These are phyloP conservation scores for Pocillopora meandrina DNA, from an alignment of 92 coral and sea anemone genomes.

Conservation along the genomic window DNA sequence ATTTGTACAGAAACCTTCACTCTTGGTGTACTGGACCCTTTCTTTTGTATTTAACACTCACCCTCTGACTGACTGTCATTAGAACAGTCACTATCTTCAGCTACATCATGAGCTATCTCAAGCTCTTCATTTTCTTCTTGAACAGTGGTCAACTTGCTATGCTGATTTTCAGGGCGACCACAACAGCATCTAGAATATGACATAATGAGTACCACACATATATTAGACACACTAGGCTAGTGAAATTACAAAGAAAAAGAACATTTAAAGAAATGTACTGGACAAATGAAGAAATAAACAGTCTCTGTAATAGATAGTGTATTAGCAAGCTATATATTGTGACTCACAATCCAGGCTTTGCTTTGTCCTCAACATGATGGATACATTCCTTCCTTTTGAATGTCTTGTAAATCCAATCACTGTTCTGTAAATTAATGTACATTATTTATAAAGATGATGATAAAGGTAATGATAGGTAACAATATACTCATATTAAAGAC, in stretches of 20 bases:
- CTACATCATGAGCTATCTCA: slow-evolving; percentile 14
- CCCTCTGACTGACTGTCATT: background rate
- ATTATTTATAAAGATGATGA: too few species aligned
- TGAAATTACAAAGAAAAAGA: background rate
- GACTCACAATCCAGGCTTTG: slow-evolving; percentile 45
- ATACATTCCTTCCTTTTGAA: slow-evolving; percentile 61
- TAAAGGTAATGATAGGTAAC: too few species aligned
- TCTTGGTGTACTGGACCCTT: background rate
- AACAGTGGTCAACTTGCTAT: slow-evolving; percentile 34
- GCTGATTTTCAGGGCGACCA: slow-evolving; percentile 52
- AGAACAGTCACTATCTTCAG: slow-evolving; percentile 2
- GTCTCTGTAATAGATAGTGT: background rate
- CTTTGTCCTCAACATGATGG: slow-evolving; percentile 41
- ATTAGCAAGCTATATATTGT: too few species aligned
- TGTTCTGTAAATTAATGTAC: slow-evolving; percentile 24
- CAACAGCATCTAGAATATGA: slow-evolving; percentile 46
- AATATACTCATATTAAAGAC: too few species aligned
- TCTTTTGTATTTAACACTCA: background rate
- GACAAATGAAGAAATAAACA: too few species aligned
- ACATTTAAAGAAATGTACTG: background rate
- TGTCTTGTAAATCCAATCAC: slow-evolving; percentile 55
- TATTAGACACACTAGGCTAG: background rate
- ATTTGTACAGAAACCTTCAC: slow-evolving; percentile 8
- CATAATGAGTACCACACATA: background rate
- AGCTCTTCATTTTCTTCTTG: slow-evolving; percentile 54